Base-by-base conservation (phyloP, 2,797 vertebrate genomes). In the Alca torda region DNA sequence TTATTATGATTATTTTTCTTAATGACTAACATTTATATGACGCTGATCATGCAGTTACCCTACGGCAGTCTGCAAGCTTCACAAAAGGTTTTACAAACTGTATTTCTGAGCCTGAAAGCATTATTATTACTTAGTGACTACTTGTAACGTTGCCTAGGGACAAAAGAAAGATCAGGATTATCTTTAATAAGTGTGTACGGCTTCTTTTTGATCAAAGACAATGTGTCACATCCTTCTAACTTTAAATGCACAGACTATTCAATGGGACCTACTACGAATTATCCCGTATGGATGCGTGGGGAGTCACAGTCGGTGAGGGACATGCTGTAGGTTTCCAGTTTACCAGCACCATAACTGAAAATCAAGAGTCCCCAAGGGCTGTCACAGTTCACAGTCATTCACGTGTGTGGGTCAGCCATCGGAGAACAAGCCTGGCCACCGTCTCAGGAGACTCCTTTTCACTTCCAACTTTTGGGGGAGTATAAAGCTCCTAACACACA, bases 21-120 rank as follows among this genome's bases (percentile, higher is more conserved):
- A 94, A 96, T 53, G 78, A 87, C 86, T 91, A 74, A 21, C 92
- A 85, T 94, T 90, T 89, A 45, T 68, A 72, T 1, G n/a, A 35
- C 69, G 93, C 75, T 89, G 90, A 93, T 93, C 25, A 12, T 41
- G 50, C 68, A 80, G 84, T 68, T 74, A 18, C 50, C 64, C 35
- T 31, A 28, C 1, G 0, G 83, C 70, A 51, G 37, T 50, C 76
- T 19, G 57, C 10, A 61, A 84, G 84, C 70, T 46, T 61, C 75
- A 79, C 85, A 51, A 75, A 89, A 75, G 60, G 30, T 59, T 93
- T 90, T 72, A 68, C n/a, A 80, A 89, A 82, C 56, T 8, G 2
- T 33, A 35, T 35, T 64, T 79, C 72, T n/a, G 43, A 90, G 54
- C 35, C 90, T 80, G 59, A 85, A 91, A 91, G 17, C 18, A 19